These are phyloP conservation scores for Eurystomus gularis DNA, from an alignment of 2,113 vertebrate species.

Conservation along the genomic window DNA sequence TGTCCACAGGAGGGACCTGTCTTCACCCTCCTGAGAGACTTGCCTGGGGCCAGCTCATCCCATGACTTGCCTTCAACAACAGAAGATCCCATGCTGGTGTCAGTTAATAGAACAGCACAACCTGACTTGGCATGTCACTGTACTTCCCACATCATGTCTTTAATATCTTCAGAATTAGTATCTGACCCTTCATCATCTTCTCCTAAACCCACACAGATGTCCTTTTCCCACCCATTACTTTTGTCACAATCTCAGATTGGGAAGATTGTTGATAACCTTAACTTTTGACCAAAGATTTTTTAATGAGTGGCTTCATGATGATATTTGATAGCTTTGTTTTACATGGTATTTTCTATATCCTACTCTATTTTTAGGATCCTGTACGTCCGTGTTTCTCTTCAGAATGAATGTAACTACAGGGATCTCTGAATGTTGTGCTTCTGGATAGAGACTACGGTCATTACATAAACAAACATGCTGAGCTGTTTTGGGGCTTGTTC, in stretches of 20 bases:
- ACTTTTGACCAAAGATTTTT: background rate
- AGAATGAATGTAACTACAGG: background rate
- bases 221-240: background rate
- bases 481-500: background rate
- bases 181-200: background rate
- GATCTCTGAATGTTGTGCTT: background rate
- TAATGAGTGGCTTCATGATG: background rate
- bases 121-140: background rate
- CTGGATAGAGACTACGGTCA: background rate
- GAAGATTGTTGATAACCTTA: background rate
- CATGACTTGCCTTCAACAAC: background rate
- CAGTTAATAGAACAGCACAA: background rate
- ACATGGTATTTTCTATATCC: background rate
- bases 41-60: too few relatives aligned
- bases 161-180: background rate
- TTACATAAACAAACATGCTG: background rate
- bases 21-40: too few relatives aligned
- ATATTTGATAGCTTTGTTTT: background rate
- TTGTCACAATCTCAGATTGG: accelerated
- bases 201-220: background rate
- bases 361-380: background rate
- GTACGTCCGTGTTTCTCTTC: background rate
- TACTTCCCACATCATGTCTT: background rate
- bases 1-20: too few relatives aligned
- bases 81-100: background rate